Evolutionary conservation across 2,888 invertebrate species (phyloP), one percentile per base, ranked within the genome.

Genomic region (Harpalus rubripes): DNA sequence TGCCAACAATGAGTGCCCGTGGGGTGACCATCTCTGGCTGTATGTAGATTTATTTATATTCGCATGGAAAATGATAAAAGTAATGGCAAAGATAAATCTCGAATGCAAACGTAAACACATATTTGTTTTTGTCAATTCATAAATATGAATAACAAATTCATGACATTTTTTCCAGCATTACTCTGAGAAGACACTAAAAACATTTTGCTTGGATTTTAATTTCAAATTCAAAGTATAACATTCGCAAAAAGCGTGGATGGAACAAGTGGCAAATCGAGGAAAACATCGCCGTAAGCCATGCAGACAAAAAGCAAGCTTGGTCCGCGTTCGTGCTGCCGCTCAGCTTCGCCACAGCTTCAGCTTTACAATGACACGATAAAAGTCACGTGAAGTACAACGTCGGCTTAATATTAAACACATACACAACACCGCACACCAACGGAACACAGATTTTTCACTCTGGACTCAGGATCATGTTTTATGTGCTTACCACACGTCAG

Each of bases 351-450:
- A 15, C 56, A 10, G 56, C n/a, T 18, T 16, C 59, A 63, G 65
- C 72, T 58, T 74, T 44, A 72, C 58, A 83, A 59, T 83, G 61
- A 61, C 39, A 44, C 74, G 74, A 59, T 83, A 72, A 83, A 83
- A 83, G 74, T 61, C 56, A 59, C 59, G 16, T 32, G 58, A 22
- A 83, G 61, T 74, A 74, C 74, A 83, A 18, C 59, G 18, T n/a
- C 18, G 59, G 61, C 83, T 83, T 83, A 83, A 83, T 76, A 83
- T 83, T 76, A 83, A 83, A 83, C 61, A 74, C 83, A 83, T 68
- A 12, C 81, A 58, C 39, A 68, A 32, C 32, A 32, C 32, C 72
- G 12, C 44, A 18, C 18, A 63, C 6, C 63, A 68, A 12, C 39
- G 68, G 68, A 32, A 15, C 44, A 15, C 15, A 15, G 59, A 59